Evolutionary conservation across 2,113 vertebrate species (phyloP), one percentile per base, ranked within the genome.

Genomic region (Brachyhypopomus occidentalis): DNA sequence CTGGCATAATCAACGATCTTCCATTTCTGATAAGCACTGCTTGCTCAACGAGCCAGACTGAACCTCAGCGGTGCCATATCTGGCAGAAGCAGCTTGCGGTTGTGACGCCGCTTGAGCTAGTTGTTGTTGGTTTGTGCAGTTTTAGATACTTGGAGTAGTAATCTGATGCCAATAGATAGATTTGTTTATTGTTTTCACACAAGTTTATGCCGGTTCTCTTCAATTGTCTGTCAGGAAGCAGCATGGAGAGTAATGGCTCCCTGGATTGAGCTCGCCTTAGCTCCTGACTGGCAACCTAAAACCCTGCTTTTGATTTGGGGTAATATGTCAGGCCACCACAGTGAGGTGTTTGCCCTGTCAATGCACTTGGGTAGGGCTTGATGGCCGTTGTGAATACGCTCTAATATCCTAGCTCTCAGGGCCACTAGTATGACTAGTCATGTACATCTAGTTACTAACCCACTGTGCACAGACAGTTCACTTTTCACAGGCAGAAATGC

Each of bases 301-400:
- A 52, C 45, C 45, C 12, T 52, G 45, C 12, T 14, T 48, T 52
- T 52, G 45, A 52, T 52, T 52, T 52, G 8, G 8, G 45, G 67
- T 22, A 22, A 64, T 14, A 77, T 77, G 27, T 71, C 30, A 2
- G 73, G 78, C 66, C 81, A 78, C 56, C 67, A 72, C 12, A 83
- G 71, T 17, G 72, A 80, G 27, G 19, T 36, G 4, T 75, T 45
- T 22, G 82, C 82, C 59, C 77, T 84, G 2, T 56, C 77, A 45
- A 63, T 70, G 22, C 74, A 82, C 41, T 77, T 77, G 70, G 72
- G 25, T 22, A 83, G 25, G 48, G 75, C 81, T 23, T 36, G 55
- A 16, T 84, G 82, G n/a, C 77, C 59, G 56, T 73, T 45, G n/a
- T 73, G 59, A 25, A 83, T 83, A 14, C 59, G 60, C 8, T 70